phyloP scores from a whole-genome alignment of 2,888 invertebrate genomes.

The Pardosa pseudoannulata region DNA sequence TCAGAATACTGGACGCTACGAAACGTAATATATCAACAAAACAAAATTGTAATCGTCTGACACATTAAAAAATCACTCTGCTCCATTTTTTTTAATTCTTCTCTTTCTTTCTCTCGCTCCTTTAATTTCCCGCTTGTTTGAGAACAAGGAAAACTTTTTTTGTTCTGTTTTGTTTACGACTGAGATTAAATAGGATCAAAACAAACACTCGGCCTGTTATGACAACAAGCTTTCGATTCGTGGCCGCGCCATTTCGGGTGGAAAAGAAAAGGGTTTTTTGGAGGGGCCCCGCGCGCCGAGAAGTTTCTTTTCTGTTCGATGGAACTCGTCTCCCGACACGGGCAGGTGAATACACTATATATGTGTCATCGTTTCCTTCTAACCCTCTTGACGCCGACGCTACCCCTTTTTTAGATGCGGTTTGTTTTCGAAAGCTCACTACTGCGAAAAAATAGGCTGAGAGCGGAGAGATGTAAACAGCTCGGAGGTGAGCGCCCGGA shows the following conservation, averaged over 20 bases:
- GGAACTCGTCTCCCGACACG: slow-evolving; percentile 5
- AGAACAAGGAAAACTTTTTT: not conserved
- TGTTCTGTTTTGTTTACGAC: no score
- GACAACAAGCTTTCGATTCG: not conserved
- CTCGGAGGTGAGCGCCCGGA: not conserved
- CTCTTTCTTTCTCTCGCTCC: not conserved
- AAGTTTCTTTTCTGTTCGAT: not conserved
- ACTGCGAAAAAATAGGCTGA: slow-evolving; percentile 1
- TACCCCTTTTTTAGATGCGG: not conserved
- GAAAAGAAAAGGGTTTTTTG: not conserved
- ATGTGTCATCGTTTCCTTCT: slow-evolving; percentile 35
- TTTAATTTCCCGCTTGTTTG: not conserved
- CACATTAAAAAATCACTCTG: not conserved
- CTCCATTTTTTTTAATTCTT: not conserved
- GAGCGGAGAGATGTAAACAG: not conserved
- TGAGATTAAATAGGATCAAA: not conserved
- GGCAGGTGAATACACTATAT: slow-evolving; percentile 43
- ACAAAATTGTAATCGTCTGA: no score
- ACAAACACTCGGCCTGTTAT: not conserved
- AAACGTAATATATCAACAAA: no score
- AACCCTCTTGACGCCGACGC: slow-evolving; percentile 16
- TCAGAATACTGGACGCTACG: no score
- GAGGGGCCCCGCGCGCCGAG: not conserved
- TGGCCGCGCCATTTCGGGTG: not conserved
- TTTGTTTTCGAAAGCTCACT: not conserved